phyloP scores from a whole-genome alignment of 2,888 invertebrate species.

The Exocentrus adspersus region DNA sequence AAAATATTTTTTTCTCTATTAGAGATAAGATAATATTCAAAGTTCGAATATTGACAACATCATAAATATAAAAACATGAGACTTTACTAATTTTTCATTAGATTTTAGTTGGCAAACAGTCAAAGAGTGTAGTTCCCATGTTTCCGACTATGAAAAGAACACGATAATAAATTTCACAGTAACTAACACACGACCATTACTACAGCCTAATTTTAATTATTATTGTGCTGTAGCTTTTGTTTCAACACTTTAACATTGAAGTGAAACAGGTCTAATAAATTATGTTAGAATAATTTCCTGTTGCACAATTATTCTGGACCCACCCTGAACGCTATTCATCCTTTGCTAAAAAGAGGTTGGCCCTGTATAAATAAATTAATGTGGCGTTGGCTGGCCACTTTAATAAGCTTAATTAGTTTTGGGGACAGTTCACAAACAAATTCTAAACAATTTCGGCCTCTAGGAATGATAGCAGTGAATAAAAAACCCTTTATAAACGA shows the following conservation, averaged over 20 bases:
- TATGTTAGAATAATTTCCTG: constrained; percentile 45
- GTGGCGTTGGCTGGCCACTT: constrained; percentile 23
- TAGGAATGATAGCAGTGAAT: no score
- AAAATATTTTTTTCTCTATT: no score
- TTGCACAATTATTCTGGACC: constrained; percentile 42
- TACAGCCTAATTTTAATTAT: constrained; percentile 18
- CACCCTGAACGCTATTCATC: constrained; percentile 46
- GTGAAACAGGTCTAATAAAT: constrained; percentile 29
- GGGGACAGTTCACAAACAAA: constrained; percentile 2
- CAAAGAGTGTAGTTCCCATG: constrained; percentile 13
- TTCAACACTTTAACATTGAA: constrained; percentile 4
- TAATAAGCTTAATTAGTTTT: constrained; percentile 27
- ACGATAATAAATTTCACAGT: constrained; percentile 6
- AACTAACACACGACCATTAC: not conserved
- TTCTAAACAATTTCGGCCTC: constrained; percentile 5
- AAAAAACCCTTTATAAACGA: no score
- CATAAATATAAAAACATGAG: not conserved
- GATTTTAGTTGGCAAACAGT: constrained; percentile 10
- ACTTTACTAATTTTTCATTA: constrained; percentile 15
- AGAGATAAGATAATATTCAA: no score
- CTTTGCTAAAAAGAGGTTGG: constrained; percentile 39
- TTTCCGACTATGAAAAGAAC: not conserved
- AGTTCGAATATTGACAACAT: no score
- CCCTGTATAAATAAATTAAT: constrained; percentile 39
- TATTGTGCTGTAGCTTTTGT: not conserved